These are phyloP conservation scores for Taxidea taxus DNA, from an alignment of 2,113 vertebrate genomes.

Conservation along the genomic window DNA sequence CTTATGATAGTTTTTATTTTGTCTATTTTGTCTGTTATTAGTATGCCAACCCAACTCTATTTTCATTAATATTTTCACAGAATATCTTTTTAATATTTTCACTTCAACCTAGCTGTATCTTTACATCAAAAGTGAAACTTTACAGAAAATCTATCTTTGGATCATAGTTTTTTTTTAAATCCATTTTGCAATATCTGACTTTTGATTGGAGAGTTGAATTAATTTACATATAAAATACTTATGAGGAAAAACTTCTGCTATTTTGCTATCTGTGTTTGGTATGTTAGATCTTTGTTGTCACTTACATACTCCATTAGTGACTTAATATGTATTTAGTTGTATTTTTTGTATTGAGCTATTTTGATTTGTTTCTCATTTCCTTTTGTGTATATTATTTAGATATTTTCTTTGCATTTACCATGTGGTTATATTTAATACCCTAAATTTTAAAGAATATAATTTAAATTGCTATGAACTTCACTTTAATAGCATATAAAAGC, in stretches of 20 bases:
- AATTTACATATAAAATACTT: background rate
- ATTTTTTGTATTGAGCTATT: background rate
- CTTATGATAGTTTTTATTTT: background rate
- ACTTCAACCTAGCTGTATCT: background rate
- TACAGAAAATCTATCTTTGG: background rate
- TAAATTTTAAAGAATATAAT: background rate
- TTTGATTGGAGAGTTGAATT: background rate
- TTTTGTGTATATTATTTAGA: background rate
- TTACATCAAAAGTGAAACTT: background rate
- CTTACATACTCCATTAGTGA: background rate
- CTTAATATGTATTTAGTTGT: background rate
- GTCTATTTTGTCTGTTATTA: background rate
- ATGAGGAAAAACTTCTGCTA: background rate
- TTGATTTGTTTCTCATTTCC: background rate
- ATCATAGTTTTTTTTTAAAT: background rate
- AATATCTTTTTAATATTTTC: background rate
- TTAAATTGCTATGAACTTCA: background rate
- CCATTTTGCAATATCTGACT: background rate
- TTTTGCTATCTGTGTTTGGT: background rate
- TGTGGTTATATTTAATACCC: background rate
- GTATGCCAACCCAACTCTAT: background rate
- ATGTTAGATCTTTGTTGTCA: background rate
- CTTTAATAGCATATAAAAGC: background rate
- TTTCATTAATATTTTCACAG: background rate
- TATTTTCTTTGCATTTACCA: background rate